Base-by-base conservation (phyloP, 2,888 invertebrate genomes). In the Drosophila eohydei region DNA sequence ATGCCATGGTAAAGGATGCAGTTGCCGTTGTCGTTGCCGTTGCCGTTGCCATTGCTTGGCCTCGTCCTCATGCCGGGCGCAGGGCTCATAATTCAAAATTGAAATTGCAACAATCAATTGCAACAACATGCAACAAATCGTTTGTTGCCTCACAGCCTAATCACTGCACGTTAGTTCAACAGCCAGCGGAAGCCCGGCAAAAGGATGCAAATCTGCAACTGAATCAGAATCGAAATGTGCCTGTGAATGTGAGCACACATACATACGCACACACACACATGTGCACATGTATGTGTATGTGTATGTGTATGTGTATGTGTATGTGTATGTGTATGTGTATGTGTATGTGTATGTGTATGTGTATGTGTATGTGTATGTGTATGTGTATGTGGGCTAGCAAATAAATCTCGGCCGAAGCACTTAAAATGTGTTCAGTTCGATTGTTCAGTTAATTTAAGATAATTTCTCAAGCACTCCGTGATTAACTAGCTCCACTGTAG, bases 41-140 rank as follows among this genome's bases (percentile, higher is more conserved):
- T 21, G 60, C 40, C 26, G 44, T 67, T 50, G 78, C 64, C 52
- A 12, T 28, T 54, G 74, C 77, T 80, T 64, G 71, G 78, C 30
- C 67, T 55, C 46, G 59, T 52, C 57, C 67, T 46, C 64, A 11
- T 28, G 44, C 32, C 43, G 74, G 38, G 38, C 28, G 38, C 58
- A 28, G 46, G 58, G 66, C 71, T 78, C 90, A 92, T 92, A 91
- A 91, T 91, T 91, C 91, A 91, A 91, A 91, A 91, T 92, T 90
- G 80, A 87, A 87, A 91, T 91, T 87, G 91, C 91, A 86, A 90
- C 90, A 91, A 91, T 91, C 91, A 91, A 91, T 91, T 91, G 89
- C 90, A 90, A 82, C 89, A 85, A 90, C 85, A 85, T 90, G 89
- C 89, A 85, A 85, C 89, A 80, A 80, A 86, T 82, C 83, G 86